Evolutionary conservation across 1,140 invertebrate species (phyloP), one percentile per base, ranked within the genome.

Genomic region (Aphelenchoides avenae): DNA sequence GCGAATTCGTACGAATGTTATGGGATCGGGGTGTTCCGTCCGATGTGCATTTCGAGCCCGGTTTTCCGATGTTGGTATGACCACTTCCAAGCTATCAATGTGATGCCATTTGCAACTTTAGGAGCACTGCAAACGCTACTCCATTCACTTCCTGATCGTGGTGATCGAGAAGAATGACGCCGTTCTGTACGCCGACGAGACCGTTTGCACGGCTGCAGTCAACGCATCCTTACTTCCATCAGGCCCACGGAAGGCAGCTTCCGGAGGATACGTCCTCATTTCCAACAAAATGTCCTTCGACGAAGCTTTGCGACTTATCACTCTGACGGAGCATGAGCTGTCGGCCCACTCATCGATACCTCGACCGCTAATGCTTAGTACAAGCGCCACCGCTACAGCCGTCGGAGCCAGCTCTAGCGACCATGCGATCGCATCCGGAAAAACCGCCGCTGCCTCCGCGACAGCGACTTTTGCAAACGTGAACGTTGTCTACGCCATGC

Each of bases 401-500:
- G 26, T 31, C 3, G 48, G 30, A 37, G 29, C 9, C 30, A 5
- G 13, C 5, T 52, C 51, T 18, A 15, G 5, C 9, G 44, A 36
- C 11, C 18, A 6, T 6, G 9, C 7, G 41, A 39, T 47, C 26
- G 48, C 20, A 11, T 46, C 31, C 30, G 48, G 48, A 37, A 11
- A 18, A 26, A n/a, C 30, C n/a, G 40, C 40, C 7, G n/a, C n/a
- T n/a, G n/a, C n/a, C n/a, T n/a, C n/a, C n/a, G 48, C 48, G 13
- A 44, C 20, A n/a, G 11, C 11, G 11, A n/a, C 30, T 3, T 37
- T 48, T 3, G 48, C 48, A 3, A 51, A 51, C 30, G 26, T 51
- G 18, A 51, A 51, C 15, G 30, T 51, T 15, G 51, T 46, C 48
- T 51, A 40, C 51, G 48, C 48, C 4, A 51, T 51, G 48, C 31